Percentiles rank a stretch among this genome's conserved stretches.
These are phyloP conservation scores for Pseudachorutes palmiensis DNA, from an alignment of 1,140 invertebrate species.

Conservation along the genomic window DNA sequence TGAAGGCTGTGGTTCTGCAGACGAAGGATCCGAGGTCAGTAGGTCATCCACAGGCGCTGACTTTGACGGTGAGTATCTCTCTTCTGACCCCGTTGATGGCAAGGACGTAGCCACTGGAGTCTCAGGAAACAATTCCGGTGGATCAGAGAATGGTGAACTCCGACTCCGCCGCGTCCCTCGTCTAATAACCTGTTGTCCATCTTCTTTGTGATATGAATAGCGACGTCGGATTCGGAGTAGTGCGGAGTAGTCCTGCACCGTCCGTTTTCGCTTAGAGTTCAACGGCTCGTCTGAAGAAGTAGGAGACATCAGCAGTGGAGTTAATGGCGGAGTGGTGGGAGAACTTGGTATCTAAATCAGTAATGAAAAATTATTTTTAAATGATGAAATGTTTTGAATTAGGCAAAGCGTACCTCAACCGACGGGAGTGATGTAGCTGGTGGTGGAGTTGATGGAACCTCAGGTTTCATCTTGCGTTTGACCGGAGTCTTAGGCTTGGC, in stretches of 20 bases:
- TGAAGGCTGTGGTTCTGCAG: too few relatives aligned
- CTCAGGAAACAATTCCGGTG: neutral
- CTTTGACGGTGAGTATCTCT: neutral
- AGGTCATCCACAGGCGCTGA: too few relatives aligned
- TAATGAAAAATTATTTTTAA: too few relatives aligned
- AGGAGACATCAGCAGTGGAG: neutral
- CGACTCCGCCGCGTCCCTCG: neutral
- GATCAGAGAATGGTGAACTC: neutral
- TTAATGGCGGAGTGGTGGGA: neutral
- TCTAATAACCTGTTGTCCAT: neutral
- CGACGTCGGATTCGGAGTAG: neutral
- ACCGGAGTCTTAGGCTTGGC: too few relatives aligned
- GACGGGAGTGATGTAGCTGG: too few relatives aligned
- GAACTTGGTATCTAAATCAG: neutral
- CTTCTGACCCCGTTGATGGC: neutral
- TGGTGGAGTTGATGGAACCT: too few relatives aligned
- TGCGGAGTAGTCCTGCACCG: conserved; percentile 4
- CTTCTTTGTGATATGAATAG: neutral
- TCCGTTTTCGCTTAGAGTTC: conserved; percentile 3
- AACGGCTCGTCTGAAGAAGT: neutral
- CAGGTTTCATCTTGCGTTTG: too few relatives aligned
- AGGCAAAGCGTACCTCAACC: too few relatives aligned
- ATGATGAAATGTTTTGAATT: too few relatives aligned
- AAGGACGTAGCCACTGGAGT: neutral
- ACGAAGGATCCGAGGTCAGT: too few relatives aligned